Conservation (phyloP, 2,888 invertebrate species). For the Drosophila prostipennis region DNA sequence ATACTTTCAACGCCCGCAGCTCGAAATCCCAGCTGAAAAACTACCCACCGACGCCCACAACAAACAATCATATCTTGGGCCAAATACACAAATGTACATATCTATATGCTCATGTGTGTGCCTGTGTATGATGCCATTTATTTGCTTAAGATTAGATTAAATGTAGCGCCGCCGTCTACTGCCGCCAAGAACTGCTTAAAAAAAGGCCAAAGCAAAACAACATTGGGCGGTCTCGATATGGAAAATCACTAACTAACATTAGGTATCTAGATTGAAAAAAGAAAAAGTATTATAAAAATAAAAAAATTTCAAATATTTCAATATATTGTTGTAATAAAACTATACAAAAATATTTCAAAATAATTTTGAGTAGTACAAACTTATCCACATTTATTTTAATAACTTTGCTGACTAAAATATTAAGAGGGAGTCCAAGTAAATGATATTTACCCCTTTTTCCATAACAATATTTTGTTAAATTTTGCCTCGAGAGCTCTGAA, state of each 20-base stretch:
- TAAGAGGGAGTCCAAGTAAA: neutral
- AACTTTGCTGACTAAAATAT: neutral
- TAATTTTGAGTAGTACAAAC: too few species aligned
- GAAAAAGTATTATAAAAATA: neutral
- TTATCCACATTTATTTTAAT: too few species aligned
- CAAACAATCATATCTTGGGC: constrained; percentile 32
- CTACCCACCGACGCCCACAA: constrained; percentile 27
- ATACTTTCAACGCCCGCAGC: constrained; percentile 43
- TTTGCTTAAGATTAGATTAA: constrained; percentile 72
- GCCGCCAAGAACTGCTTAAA: constrained; percentile 30
- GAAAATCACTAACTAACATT: constrained; percentile 5
- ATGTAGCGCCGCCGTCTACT: constrained; percentile 51
- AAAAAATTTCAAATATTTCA: neutral
- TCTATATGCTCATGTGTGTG: constrained; percentile 22
- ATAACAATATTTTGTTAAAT: constrained; percentile 5
- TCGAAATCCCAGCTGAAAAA: constrained; percentile 12
- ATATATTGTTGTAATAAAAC: too few species aligned
- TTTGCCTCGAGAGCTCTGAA: neutral
- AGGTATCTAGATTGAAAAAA: neutral
- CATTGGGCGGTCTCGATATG: neutral
- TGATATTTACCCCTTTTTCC: constrained; percentile 8
- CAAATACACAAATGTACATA: constrained; percentile 31
- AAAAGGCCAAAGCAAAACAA: constrained; percentile 20
- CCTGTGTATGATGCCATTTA: constrained; percentile 46
- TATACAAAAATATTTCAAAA: too few species aligned